Evolutionary conservation across 23 tunicate species (phyloP).

Genomic region (Ascidia mentula): DNA sequence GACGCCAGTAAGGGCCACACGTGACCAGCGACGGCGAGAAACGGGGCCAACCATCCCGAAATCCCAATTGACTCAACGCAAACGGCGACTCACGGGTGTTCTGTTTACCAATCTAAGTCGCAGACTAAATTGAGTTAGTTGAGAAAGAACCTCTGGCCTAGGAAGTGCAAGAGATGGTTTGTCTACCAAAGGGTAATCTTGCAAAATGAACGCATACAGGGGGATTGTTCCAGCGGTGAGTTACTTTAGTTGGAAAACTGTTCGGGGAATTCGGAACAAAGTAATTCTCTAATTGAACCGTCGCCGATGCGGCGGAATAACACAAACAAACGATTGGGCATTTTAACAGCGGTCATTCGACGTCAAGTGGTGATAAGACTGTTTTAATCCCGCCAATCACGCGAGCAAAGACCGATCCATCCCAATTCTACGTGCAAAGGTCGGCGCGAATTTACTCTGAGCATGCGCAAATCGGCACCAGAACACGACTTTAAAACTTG

Average conservation of each 20-base stretch:
- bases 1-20: neutral
- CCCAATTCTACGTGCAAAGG: neutral
- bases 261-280: too few relatives aligned
- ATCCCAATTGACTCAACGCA: neutral
- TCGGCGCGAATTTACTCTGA: neutral
- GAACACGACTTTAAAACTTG: neutral
- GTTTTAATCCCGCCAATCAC: constrained; percentile 6
- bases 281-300: too few relatives aligned
- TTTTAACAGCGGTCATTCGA: neutral
- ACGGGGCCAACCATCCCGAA: neutral
- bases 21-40: neutral
- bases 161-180: too few relatives aligned
- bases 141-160: too few relatives aligned
- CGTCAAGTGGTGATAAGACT: constrained; percentile 6
- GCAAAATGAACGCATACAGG: too few relatives aligned
- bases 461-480: neutral
- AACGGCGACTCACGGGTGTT: neutral
- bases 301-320: neutral
- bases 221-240: too few relatives aligned
- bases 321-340: neutral
- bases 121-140: neutral
- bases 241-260: too few relatives aligned
- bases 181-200: too few relatives aligned
- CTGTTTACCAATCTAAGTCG: neutral
- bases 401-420: neutral